Base-by-base conservation (phyloP, 2,888 invertebrate genomes). In the Epinotia ramella region DNA sequence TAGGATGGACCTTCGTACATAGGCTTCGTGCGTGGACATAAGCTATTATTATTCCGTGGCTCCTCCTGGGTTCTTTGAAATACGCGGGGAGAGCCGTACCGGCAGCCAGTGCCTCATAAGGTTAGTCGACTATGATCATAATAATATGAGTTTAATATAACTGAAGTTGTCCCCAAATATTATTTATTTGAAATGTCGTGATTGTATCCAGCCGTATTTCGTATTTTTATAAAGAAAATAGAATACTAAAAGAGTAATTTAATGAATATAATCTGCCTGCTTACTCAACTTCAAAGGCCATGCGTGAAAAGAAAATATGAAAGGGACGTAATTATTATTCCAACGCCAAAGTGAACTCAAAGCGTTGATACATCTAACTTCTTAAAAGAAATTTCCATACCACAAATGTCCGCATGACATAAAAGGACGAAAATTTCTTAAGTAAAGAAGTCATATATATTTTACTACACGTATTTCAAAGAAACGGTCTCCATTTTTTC, bases 341-440 rank as follows among this genome's bases (percentile, higher is more conserved):
- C 79, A 80, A 84, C 86, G 86, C 86, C 86, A 87, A 88, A 87
- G 84, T 84, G 80, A 78, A 83, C 83, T 86, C 83, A 84, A 85
- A 77, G 73, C 77, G 73, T 77, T 78, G 73, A 78, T 78, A 78
- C 73, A 80, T 78, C 80, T 77, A 81, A 84, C 80, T 84, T 81
- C 79, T 81, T 81, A 81, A 83, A 84, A 82, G 73, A 67, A 78
- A 78, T 57, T 76, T 78, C 75, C 65, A 66, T 60, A 70, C 59
- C 65, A 81, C 73, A 81, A 83, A 80, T 80, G 81, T 76, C 67
- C 46, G 67, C 63, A 57, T 71, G 77, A 79, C 76, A 77, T 80
- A 81, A 81, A 78, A 80, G 79, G 72, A 80, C 80, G 64, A 40
- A 76, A 74, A 80, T 84, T 80, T 76, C 73, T 69, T 80, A 76